Evolutionary conservation across 2,797 vertebrate genomes (phyloP).

Genomic region (Muscicapa comitata): DNA sequence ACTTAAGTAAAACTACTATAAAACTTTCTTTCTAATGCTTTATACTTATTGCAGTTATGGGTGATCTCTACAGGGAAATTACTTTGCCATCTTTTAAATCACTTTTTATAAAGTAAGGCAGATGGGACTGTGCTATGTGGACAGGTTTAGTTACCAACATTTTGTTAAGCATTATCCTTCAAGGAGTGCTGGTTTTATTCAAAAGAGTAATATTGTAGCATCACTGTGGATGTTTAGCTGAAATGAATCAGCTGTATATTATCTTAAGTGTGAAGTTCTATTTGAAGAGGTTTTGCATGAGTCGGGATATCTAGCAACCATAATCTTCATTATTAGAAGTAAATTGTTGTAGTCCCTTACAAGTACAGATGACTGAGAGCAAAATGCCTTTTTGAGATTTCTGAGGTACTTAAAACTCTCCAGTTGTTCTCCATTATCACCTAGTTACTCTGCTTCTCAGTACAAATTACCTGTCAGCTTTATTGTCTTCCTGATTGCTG

Average conservation of each 20-base stretch:
- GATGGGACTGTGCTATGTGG: not conserved
- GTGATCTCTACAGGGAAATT: not conserved
- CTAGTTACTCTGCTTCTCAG: not conserved
- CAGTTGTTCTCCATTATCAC: not conserved
- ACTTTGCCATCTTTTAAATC: not conserved
- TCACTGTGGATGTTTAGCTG: not conserved
- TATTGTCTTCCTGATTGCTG: not conserved
- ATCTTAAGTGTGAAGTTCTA: not conserved
- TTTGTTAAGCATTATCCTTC: not conserved
- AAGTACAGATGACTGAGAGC: not conserved
- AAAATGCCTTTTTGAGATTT: not conserved
- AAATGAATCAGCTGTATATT: not conserved
- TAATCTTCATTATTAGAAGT: not conserved
- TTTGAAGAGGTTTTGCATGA: not conserved
- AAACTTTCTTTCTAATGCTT: not conserved
- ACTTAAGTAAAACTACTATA: not conserved
- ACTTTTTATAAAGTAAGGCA: not conserved
- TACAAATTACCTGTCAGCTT: not conserved
- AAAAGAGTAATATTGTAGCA: not conserved
- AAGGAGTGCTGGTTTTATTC: not conserved
- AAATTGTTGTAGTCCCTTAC: not conserved
- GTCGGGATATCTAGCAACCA: not conserved
- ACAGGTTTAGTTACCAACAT: not conserved
- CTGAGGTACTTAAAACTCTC: not conserved
- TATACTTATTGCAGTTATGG: not conserved